A percentile compares a stretch with the other conserved stretches of the same genome.
Conservation (phyloP, 2,888 invertebrate species). For the Tachina lurida region DNA sequence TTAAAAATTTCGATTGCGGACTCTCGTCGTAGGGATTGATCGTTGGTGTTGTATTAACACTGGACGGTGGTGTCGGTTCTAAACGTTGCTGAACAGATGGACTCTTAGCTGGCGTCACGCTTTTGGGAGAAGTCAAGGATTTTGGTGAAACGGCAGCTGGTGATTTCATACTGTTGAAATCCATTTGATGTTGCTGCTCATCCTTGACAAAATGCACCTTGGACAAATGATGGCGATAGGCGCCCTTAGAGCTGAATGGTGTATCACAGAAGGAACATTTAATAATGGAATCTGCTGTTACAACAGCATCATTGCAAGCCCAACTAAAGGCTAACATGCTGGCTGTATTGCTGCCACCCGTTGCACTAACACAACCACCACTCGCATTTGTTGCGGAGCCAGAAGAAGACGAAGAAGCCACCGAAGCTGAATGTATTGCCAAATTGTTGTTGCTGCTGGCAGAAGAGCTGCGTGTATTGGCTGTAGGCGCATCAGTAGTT, state of each 20-base stretch:
- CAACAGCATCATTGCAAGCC: slow-evolving; percentile 96
- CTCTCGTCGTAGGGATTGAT: slow-evolving; percentile 91
- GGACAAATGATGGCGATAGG: slow-evolving; percentile 97
- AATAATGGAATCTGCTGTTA: slow-evolving; percentile 92
- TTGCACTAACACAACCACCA: slow-evolving; percentile 7
- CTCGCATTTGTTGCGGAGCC: slow-evolving; percentile 25
- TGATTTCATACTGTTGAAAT: slow-evolving; percentile 68
- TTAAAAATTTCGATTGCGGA: slow-evolving; percentile 98
- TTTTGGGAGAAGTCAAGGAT: slow-evolving; percentile 76
- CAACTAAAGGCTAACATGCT: slow-evolving; percentile 95
- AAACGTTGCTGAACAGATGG: slow-evolving; percentile 73
- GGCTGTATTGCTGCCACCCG: slow-evolving; percentile 81
- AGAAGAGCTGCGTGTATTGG: slow-evolving; percentile 78
- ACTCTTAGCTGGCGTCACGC: slow-evolving; percentile 74
- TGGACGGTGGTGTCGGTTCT: slow-evolving; percentile 69
- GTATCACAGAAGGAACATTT: slow-evolving; percentile 98
- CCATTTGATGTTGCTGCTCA: slow-evolving; percentile 85
- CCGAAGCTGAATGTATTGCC: slow-evolving; percentile 39
- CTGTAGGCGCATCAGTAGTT: slow-evolving; percentile 88
- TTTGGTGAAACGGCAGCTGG: slow-evolving; percentile 76
- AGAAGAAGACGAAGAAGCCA: slow-evolving; percentile 27
- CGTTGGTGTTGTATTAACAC: slow-evolving; percentile 79
- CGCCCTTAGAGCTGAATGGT: slow-evolving; percentile 97
- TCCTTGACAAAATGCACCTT: slow-evolving; percentile 98
- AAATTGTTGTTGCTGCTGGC: slow-evolving; percentile 36